Evolutionary conservation across 2,797 vertebrate species (phyloP), one percentile per base, ranked within the genome.

Genomic region (Manis javanica): DNA sequence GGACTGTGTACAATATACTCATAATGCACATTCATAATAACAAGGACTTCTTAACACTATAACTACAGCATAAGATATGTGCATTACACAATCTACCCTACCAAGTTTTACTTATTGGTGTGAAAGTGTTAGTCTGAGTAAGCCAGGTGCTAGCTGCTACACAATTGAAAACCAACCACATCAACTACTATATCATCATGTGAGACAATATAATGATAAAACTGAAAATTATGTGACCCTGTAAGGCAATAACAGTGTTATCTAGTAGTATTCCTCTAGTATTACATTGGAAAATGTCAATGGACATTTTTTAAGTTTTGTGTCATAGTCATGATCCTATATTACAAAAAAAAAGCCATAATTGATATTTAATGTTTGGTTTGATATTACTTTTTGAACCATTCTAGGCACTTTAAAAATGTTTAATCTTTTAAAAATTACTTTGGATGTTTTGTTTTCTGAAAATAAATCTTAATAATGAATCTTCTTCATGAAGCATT

Each of bases 21-120:
- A 98, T 99, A 98, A 99, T 98, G 98, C 98, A 98, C 98, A 98
- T 98, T 99, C 98, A 99, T 98, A 98, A 98, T 97, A 98, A 98
- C 98, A 98, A 98, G 98, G 98, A 98, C 98, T 98, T 98, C 98
- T 98, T 98, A 98, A 98, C 98, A 98, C 96, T 98, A 79, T 98
- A 98, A 98, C 96, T 97, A 85, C 96, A 98, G 97, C 96, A 96
- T 90, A 97, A 98, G 98, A 98, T 98, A 98, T 98, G 97, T 97
- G 98, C 96, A 97, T 98, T 98, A 98, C 97, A 98, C 94, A 98
- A 98, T 98, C 96, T 96, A 97, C 97, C 97, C 96, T 97, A 98
- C 97, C 93, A 97, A 98, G 96, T 98, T 98, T 98, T 97, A 96
- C 94, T 97, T 98, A 98, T n/a, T 98, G 96, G 97, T 98, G 78